These are phyloP conservation scores for Tetragnatha versicolor DNA, from an alignment of 1,140 invertebrate genomes.

Conservation along the genomic window DNA sequence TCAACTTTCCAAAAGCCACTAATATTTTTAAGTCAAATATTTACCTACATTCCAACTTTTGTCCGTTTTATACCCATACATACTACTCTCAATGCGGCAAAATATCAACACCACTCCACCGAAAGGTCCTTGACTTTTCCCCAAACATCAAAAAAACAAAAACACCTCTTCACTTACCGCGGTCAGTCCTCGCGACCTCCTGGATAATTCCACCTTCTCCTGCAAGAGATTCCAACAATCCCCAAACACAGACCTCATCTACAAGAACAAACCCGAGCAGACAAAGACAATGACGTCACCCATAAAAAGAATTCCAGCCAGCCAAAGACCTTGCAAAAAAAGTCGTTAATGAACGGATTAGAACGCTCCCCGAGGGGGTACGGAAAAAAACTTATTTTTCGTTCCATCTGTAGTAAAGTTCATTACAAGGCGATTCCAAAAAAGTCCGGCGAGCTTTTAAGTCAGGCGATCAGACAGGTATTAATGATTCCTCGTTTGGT, in stretches of 20 bases:
- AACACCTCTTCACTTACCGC: no score
- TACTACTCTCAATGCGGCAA: neutral
- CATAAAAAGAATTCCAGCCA: neutral
- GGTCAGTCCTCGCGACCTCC: no score
- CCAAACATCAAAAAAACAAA: no score
- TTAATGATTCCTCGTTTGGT: neutral
- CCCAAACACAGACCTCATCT: no score
- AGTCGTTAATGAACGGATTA: slow-evolving; percentile 21
- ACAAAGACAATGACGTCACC: neutral
- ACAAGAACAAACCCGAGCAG: no score
- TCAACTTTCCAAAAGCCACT: neutral
- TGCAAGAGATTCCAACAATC: no score
- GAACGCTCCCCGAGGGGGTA: neutral
- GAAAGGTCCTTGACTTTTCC: neutral
- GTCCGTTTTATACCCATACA: neutral
- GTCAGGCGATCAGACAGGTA: neutral
- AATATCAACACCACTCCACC: neutral
- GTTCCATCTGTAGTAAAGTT: neutral
- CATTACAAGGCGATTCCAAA: neutral
- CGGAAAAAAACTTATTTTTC: neutral
- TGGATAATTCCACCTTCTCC: no score
- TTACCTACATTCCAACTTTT: neutral
- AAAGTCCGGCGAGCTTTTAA: neutral
- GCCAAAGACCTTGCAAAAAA: slow-evolving; percentile 7
- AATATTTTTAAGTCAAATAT: neutral